A percentile compares a stretch with the other conserved stretches of the same genome.
Evolutionary conservation across 1,140 invertebrate species (phyloP).

Genomic region (Papilio glaucus): DNA sequence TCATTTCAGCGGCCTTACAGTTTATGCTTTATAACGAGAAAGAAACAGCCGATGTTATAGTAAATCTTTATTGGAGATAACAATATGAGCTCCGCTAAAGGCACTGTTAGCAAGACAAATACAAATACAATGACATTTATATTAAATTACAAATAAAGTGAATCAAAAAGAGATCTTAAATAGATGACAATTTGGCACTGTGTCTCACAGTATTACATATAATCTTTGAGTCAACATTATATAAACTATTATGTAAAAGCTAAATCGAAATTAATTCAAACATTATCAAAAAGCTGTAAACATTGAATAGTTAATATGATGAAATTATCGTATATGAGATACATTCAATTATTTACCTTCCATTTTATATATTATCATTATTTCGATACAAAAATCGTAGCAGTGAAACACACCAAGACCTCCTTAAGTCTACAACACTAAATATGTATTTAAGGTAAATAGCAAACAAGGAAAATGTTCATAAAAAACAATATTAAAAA

Average conservation of each 20-base stretch:
- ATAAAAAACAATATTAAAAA: background rate
- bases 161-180: background rate
- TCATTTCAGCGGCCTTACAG: too few species aligned
- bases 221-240: background rate
- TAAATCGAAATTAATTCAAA: background rate
- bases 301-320: background rate
- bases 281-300: constrained; percentile 5
- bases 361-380: background rate
- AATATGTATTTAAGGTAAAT: too few species aligned
- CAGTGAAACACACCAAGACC: background rate
- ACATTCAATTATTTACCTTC: too few species aligned
- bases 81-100: constrained; percentile 32
- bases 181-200: constrained; percentile 19
- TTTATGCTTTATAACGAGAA: background rate
- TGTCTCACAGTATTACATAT: background rate
- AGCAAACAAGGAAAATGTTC: background rate
- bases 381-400: background rate
- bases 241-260: constrained; percentile 6
- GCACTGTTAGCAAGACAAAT: constrained; percentile 32
- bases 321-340: background rate
- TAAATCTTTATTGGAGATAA: constrained; percentile 36
- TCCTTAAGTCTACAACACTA: too few species aligned
- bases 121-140: constrained; percentile 17
- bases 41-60: constrained; percentile 23
- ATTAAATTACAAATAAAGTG: background rate